Conservation (phyloP, 2,113 vertebrate species). For the Vicugna pacos region DNA sequence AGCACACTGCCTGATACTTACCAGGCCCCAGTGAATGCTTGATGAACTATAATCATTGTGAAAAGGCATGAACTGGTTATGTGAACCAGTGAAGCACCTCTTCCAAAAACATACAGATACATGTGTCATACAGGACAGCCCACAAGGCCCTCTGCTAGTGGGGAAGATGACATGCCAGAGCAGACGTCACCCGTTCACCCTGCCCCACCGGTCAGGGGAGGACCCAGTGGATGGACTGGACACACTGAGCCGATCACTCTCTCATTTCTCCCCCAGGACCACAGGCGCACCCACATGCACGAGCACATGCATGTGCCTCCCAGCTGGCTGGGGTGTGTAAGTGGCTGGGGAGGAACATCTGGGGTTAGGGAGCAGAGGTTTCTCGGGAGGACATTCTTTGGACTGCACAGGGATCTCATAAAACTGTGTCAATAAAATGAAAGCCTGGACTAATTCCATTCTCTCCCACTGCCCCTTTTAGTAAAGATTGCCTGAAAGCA, state of each 20-base stretch:
- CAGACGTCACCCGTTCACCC: neutral
- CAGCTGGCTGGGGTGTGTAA: neutral
- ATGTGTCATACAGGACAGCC: neutral
- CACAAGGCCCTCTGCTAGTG: too few relatives aligned
- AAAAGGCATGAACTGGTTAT: neutral
- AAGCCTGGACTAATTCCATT: neutral
- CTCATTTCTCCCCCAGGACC: neutral
- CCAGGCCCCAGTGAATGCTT: neutral
- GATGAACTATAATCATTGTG: neutral
- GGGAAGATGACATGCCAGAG: neutral
- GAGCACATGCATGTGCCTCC: too few relatives aligned
- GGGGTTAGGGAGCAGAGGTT: neutral
- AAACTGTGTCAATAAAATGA: neutral
- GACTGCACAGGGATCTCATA: neutral
- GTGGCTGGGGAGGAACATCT: neutral
- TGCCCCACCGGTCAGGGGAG: neutral
- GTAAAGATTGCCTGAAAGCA: neutral
- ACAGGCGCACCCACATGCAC: too few relatives aligned
- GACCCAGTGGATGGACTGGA: neutral
- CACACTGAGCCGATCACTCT: neutral
- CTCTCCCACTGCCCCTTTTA: neutral
- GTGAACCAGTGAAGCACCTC: neutral
- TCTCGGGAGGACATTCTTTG: constrained; percentile 16
- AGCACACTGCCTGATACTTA: neutral
- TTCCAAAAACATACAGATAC: neutral